Evolutionary conservation across 1,140 invertebrate species (phyloP).

Genomic region (Euwallacea similis): DNA sequence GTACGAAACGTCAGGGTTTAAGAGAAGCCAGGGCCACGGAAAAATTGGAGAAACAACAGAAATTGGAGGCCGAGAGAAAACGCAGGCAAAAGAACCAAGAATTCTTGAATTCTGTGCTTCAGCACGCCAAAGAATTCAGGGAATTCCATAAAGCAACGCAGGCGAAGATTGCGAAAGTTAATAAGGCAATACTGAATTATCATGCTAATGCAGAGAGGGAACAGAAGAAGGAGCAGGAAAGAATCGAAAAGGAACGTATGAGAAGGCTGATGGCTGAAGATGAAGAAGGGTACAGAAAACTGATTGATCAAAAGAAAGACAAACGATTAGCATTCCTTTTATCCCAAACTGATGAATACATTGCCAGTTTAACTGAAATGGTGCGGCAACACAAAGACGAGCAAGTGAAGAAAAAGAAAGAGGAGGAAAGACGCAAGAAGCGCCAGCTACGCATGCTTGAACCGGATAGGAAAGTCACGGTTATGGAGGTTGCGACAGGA

Average conservation of each 20-base stretch:
- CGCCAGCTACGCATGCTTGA: slow-evolving; percentile 37
- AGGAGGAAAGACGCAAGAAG: slow-evolving; percentile 78
- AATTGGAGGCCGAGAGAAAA: slow-evolving; percentile 96
- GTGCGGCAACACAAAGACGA: slow-evolving; percentile 93
- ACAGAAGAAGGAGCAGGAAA: slow-evolving; percentile 98
- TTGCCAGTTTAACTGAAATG: slow-evolving; percentile 94
- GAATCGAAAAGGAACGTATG: slow-evolving; percentile 99
- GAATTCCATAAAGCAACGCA: slow-evolving; percentile 89
- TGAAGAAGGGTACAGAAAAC: slow-evolving; percentile 92
- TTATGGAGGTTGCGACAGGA: slow-evolving; percentile 86
- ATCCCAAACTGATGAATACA: slow-evolving; percentile 98
- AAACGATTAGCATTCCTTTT: slow-evolving; percentile 97
- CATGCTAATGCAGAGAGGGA: slow-evolving; percentile 98
- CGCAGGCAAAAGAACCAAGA: slow-evolving; percentile 95
- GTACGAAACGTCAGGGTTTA: slow-evolving; percentile 89
- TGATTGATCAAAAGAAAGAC: slow-evolving; percentile 99
- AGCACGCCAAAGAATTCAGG: slow-evolving; percentile 97
- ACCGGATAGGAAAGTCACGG: slow-evolving; percentile 56
- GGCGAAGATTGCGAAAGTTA: slow-evolving; percentile 83
- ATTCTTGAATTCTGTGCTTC: slow-evolving; percentile 92
- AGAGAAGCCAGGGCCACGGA: slow-evolving; percentile 96
- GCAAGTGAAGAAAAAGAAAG: slow-evolving; percentile 80
- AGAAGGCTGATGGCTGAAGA: slow-evolving; percentile 92
- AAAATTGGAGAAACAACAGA: slow-evolving; percentile 98
- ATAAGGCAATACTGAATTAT: slow-evolving; percentile 94